phyloP scores from a whole-genome alignment of 1,140 invertebrate genomes.

The Drosophila kurseongensis region DNA sequence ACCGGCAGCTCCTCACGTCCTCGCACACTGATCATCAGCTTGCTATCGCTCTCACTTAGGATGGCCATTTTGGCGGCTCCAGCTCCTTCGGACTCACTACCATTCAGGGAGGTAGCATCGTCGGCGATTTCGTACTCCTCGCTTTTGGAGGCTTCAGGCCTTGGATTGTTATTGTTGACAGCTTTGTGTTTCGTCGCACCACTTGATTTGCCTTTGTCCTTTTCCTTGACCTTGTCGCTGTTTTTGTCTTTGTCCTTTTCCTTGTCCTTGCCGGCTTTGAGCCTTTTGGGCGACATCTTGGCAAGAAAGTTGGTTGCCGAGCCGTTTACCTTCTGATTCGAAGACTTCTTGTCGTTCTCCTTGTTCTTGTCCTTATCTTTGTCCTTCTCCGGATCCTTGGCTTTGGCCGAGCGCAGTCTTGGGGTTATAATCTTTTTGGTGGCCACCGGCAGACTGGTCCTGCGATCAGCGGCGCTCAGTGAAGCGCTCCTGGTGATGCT shows the following conservation, averaged over 20 bases:
- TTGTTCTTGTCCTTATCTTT: constrained; percentile 57
- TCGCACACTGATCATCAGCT: constrained; percentile 86
- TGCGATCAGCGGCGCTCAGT: constrained; percentile 71
- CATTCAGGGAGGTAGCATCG: constrained; percentile 86
- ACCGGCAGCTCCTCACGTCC: constrained; percentile 89
- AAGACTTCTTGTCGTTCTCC: constrained; percentile 68
- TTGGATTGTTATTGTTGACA: constrained; percentile 37
- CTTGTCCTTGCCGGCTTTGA: constrained; percentile 43
- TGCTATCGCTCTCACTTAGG: constrained; percentile 84
- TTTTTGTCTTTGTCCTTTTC: constrained; percentile 54
- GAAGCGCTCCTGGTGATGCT: constrained; percentile 73
- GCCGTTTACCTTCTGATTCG: constrained; percentile 59
- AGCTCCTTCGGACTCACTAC: constrained; percentile 60
- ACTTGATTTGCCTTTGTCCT: constrained; percentile 29
- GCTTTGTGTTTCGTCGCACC: constrained; percentile 20
- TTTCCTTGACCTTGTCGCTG: constrained; percentile 39
- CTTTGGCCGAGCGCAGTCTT: constrained; percentile 45
- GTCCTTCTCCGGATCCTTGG: constrained; percentile 64
- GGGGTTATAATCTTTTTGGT: constrained; percentile 40
- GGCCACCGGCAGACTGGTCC: constrained; percentile 56
- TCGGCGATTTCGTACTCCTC: constrained; percentile 87
- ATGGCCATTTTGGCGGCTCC: constrained; percentile 79
- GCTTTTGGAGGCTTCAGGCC: constrained; percentile 10
- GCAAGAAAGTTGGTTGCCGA: constrained; percentile 51
- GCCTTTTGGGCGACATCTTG: constrained; percentile 73